Evolutionary conservation across 1,140 invertebrate species (phyloP).

Genomic region (Eupeodes corollae): DNA sequence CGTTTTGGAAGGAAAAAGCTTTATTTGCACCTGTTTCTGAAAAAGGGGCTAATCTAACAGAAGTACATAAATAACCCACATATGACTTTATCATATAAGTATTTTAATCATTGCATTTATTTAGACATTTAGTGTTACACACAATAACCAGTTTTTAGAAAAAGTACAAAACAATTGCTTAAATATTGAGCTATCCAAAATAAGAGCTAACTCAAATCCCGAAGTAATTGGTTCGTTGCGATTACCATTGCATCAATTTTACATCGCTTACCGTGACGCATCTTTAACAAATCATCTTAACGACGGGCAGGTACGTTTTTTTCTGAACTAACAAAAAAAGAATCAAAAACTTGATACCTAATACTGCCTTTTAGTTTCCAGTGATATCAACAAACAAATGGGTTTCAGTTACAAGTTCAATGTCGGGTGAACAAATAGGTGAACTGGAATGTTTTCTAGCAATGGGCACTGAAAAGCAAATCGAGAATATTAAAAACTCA

Average conservation of each 20-base stretch:
- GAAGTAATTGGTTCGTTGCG: constrained; percentile 43
- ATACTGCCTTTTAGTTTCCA: constrained; percentile 38
- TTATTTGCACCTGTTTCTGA: too few species aligned
- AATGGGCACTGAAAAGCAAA: constrained; percentile 48
- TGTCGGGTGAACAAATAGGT: constrained; percentile 38
- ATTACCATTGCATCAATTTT: constrained; percentile 48
- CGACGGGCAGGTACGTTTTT: constrained; percentile 21
- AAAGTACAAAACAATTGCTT: constrained; percentile 42
- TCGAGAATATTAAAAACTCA: constrained; percentile 42
- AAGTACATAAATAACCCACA: too few species aligned
- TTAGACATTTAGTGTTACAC: too few species aligned
- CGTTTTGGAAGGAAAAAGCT: too few species aligned
- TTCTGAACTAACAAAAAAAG: not conserved
- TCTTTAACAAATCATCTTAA: constrained; percentile 43
- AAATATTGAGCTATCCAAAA: constrained; percentile 40
- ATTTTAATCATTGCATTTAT: too few species aligned
- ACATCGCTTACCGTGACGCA: constrained; percentile 46
- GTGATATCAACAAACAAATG: constrained; percentile 49
- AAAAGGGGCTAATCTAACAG: too few species aligned
- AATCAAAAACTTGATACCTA: constrained; percentile 1
- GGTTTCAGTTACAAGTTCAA: constrained; percentile 41
- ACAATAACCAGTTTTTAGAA: constrained; percentile 16
- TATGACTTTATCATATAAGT: too few species aligned
- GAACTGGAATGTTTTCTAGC: constrained; percentile 45
- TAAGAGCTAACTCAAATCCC: constrained; percentile 18